Base-by-base conservation (phyloP, 2,797 vertebrate species). In the Sebastes diploproa region DNA sequence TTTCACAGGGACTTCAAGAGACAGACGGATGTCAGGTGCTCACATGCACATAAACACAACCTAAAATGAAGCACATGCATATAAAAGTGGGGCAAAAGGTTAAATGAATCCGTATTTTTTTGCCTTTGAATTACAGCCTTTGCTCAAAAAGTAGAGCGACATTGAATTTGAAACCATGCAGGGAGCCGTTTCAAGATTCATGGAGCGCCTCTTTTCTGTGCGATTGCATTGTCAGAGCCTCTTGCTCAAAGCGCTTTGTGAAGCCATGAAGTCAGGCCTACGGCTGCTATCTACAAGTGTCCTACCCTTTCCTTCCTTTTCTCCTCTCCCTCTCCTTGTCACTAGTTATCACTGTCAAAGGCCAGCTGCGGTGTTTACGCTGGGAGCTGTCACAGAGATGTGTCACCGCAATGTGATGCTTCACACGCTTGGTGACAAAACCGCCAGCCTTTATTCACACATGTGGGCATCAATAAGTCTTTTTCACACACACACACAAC, bases 311-410 rank as follows among this genome's bases (percentile, higher is more conserved):
- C 88, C 86, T 89, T 88, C 85, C 85, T 89, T 46, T 80, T 90
- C 78, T 86, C 87, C 90, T 89, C 83, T 84, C 74, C 55, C 74
- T 89, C 90, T 87, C 89, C 93, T 93, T 94, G 93, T 94, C 94
- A 91, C 73, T 73, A 88, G 81, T 84, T 88, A 91, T 94, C 93
- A 92, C 72, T 60, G 85, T 95, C 91, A 92, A 87, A 85, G 89
- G 87, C 84, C 90, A 82, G 88, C 90, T 82, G 88, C 60, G 1
- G 79, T 80, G 86, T 88, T 84, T 82, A 67, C 38, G 85, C 90
- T 85, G 88, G 91, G 84, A 92, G 92, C 91, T 91, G 93, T 91
- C 92, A 78, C 83, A 88, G 80, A 90, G 89, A 93, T 92, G 91
- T 94, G 91, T 89, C 90, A 83, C 88, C 60, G 23, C 69, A 29